Percentiles rank a stretch among this genome's conserved stretches.
Conservation (phyloP, 2,113 vertebrate genomes). For the Clarias magur region DNA sequence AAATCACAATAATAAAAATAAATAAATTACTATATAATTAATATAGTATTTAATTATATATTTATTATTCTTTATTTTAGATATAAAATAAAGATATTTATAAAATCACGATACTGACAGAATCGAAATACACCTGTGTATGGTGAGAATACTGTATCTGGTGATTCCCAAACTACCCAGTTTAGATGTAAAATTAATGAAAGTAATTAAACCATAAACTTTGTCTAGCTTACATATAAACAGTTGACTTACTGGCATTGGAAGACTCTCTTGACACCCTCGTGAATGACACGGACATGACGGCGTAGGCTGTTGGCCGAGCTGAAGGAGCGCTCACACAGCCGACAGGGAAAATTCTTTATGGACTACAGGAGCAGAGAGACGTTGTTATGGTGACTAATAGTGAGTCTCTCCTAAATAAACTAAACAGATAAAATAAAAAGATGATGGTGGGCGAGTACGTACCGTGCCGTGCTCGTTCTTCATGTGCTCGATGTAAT, state of each 20-base stretch:
- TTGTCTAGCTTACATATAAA: no score
- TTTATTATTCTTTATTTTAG: no score
- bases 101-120: no score
- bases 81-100: no score
- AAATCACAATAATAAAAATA: no score
- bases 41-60: no score
- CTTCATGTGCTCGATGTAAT: conserved; percentile 91
- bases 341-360: conserved; percentile 94
- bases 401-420: neutral
- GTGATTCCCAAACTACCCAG: no score
- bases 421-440: no score
- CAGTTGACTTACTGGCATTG: conserved; percentile 83
- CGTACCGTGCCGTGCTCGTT: conserved; percentile 87
- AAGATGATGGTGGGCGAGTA: neutral
- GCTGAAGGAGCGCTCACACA: conserved; percentile 94
- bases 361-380: conserved; percentile 56
- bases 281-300: conserved; percentile 93
- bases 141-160: no score
- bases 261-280: conserved; percentile 83
- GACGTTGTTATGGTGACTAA: neutral
- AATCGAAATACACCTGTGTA: no score
- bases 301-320: conserved; percentile 89
- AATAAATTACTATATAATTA: no score
- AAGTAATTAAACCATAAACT: neutral
- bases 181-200: no score